phyloP scores from a whole-genome alignment of 2,113 vertebrate genomes.

The Centropristis striata region DNA sequence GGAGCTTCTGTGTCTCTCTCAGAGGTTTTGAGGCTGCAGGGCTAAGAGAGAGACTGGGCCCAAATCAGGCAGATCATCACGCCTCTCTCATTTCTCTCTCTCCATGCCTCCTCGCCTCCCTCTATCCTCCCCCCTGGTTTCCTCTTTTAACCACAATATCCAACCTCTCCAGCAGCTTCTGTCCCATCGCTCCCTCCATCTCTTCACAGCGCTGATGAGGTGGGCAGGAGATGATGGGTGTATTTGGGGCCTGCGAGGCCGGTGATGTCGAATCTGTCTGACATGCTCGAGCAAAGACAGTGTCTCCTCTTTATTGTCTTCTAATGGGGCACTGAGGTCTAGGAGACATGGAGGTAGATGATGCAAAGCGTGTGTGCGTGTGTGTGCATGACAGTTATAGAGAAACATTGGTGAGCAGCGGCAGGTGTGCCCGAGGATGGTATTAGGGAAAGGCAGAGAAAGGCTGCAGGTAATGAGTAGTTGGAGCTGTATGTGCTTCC shows the following conservation, averaged over 20 bases:
- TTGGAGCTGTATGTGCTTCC: conserved; percentile 41
- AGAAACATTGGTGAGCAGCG: conserved; percentile 14
- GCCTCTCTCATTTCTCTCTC: conserved; percentile 12
- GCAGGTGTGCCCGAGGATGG: conserved; percentile 57
- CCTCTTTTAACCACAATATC: conserved; percentile 64
- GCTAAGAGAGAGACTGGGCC: conserved; percentile 27
- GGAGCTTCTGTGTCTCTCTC: conserved; percentile 19
- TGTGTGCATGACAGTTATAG: conserved; percentile 16
- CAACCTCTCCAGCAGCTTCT: conserved; percentile 40
- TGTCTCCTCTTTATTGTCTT: conserved; percentile 56
- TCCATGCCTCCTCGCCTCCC: not conserved
- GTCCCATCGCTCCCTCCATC: conserved; percentile 48
- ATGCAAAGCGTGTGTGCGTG: not conserved
- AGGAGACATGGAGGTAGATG: conserved; percentile 35
- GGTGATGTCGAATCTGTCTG: conserved; percentile 62
- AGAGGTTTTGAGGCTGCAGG: conserved; percentile 25
- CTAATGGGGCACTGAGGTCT: conserved; percentile 63
- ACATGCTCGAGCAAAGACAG: conserved; percentile 64
- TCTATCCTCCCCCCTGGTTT: conserved; percentile 42
- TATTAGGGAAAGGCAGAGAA: conserved; percentile 45
- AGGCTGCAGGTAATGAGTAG: conserved; percentile 56
- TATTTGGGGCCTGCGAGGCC: conserved; percentile 57
- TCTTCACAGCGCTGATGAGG: conserved; percentile 55
- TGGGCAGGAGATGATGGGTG: conserved; percentile 67
- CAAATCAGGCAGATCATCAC: conserved; percentile 59